Base-by-base conservation (phyloP, 35 echinoderm and acorn worm genomes). In the Ptychodera flava region DNA sequence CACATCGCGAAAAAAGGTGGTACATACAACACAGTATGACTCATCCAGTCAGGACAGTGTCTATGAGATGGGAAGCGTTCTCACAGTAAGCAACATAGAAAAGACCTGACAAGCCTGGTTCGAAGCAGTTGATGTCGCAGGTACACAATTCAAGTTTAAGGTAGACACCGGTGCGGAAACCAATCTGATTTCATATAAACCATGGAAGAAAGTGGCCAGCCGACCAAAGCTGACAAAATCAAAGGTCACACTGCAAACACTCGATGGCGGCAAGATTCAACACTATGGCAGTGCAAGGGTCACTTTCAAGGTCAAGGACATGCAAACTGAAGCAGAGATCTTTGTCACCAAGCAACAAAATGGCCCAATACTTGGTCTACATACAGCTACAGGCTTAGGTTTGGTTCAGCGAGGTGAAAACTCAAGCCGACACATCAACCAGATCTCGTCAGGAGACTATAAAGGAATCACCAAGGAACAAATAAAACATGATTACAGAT, bases 401-500 rank as follows among this genome's bases (percentile, higher is more conserved):
- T 22, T 64, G 6, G 22, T 64, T 22, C 6, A 64, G 45, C 6
- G 45, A 64, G 45, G 45, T 64, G 45, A 64, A 64, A 64, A 64
- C 45, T 64, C 45, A 6, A 64, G 45, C 22, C 6, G 6, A 12
- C 22, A 64, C 45, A 22, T 64, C 45, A 12, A 22, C 22, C 6
- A 6, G 22, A 6, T 64, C 45, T 12, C 6, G 6, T 12, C 6
- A 22, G 6, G 6, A 64, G 45, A 64, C 6, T 64, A 64, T 64
- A 64, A 64, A 64, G 45, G 45, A 12, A 22, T 22, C 45, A 64
- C 45, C 22, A 84, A 90, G 36, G 30, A 28, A 31, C 0, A 90
- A 83, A 53, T 90, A 28, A 84, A 78, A 0, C 76, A 84, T 27
- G 88, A 90, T 29, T 84, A 90, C 36, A 31, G 52, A 37, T 81